Conservation (phyloP, 2,888 invertebrate species). For the Taphrorychus bicolor region DNA sequence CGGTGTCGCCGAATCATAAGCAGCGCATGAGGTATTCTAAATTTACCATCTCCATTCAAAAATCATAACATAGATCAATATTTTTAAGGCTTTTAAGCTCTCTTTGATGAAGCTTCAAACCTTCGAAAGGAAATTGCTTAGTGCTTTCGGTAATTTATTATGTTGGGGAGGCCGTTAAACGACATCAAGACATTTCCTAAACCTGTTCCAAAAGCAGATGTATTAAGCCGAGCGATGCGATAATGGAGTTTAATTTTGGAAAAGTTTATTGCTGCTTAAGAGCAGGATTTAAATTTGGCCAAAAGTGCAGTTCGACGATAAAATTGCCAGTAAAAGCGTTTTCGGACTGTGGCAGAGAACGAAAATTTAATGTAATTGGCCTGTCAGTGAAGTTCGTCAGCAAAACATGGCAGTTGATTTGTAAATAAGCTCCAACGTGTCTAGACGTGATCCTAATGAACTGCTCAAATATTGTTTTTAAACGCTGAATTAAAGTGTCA, state of each 20-base stretch:
- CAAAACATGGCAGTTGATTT: slow-evolving; percentile 11
- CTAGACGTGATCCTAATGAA: slow-evolving; percentile 30
- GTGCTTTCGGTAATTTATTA: slow-evolving; percentile 35
- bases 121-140: slow-evolving; percentile 32
- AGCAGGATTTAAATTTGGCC: not conserved
- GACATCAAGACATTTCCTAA: slow-evolving; percentile 20
- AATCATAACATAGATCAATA: slow-evolving; percentile 33
- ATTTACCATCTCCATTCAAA: slow-evolving; percentile 18
- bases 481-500: slow-evolving; percentile 24
- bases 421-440: slow-evolving; percentile 11
- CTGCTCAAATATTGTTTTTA: slow-evolving; percentile 31
- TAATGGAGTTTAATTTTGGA: slow-evolving; percentile 12
- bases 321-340: too few species aligned
- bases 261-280: not conserved
- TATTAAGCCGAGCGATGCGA: not conserved
- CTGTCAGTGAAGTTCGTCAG: not conserved
- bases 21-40: slow-evolving; percentile 4
- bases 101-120: slow-evolving; percentile 30
- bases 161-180: slow-evolving; percentile 25
- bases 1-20: not conserved
- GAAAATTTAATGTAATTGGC: not conserved
- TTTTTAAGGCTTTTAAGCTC: slow-evolving; percentile 34
- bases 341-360: not conserved
- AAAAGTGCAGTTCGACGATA: too few species aligned
- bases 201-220: slow-evolving; percentile 5